Conservation (phyloP, 2,888 invertebrate genomes). For the Exephanes ischioxanthus region DNA sequence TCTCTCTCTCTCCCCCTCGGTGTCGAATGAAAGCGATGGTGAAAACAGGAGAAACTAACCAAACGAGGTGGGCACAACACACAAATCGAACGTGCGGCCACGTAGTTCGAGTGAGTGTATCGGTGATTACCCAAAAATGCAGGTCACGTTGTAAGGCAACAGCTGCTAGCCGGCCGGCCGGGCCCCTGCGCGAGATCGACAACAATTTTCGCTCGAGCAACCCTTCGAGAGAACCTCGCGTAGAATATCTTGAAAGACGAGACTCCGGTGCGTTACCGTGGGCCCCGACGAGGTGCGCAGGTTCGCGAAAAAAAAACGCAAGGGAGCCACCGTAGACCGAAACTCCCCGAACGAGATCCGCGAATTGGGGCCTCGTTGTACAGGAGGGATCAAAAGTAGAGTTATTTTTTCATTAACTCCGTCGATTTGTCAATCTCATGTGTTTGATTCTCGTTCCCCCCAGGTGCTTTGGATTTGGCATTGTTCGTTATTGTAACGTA, state of each 20-base stretch:
- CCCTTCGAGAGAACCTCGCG: constrained; percentile 24
- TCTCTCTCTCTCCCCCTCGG: neutral
- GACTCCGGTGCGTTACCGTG: constrained; percentile 10
- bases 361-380: constrained; percentile 26
- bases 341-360: constrained; percentile 51
- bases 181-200: neutral
- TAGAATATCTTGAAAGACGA: constrained; percentile 38
- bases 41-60: neutral
- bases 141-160: constrained; percentile 67
- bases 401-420: neutral
- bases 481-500: too few species aligned
- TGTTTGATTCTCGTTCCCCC: neutral
- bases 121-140: constrained; percentile 25
- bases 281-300: constrained; percentile 25
- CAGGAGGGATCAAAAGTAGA: constrained; percentile 42
- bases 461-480: neutral
- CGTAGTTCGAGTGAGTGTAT: neutral
- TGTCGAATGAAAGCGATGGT: constrained; percentile 27
- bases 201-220: constrained; percentile 25
- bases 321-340: constrained; percentile 12
- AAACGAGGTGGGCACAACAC: neutral
- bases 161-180: constrained; percentile 73
- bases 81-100: constrained; percentile 1
- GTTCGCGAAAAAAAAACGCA: constrained; percentile 40
- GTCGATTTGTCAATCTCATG: neutral